A percentile compares a stretch with the other conserved stretches of the same genome.
Conservation (phyloP, 2,113 vertebrate genomes). For the Rousettus leschenaultii region DNA sequence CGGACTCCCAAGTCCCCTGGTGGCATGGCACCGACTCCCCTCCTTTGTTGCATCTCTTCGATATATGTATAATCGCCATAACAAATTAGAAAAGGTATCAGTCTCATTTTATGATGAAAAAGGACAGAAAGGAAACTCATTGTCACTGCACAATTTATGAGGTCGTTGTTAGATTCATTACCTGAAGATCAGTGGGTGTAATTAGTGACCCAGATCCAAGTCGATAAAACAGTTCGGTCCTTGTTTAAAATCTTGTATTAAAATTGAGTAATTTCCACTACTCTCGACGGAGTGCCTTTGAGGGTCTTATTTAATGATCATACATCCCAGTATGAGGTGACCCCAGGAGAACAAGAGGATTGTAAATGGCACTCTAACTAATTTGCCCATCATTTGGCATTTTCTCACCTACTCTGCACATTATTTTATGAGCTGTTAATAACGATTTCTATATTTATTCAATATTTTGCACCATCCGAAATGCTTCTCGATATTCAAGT, state of each 20-base stretch:
- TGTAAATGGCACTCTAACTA: slow-evolving; percentile 51
- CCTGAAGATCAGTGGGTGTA: slow-evolving; percentile 65
- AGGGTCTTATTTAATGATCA: slow-evolving; percentile 75
- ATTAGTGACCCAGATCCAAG: slow-evolving; percentile 74
- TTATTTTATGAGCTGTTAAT: background rate
- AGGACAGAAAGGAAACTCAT: slow-evolving; percentile 11
- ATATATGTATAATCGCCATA: slow-evolving; percentile 19
- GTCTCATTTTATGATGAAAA: slow-evolving; percentile 63
- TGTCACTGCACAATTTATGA: slow-evolving; percentile 66
- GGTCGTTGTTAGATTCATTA: slow-evolving; percentile 68
- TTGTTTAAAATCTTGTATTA: slow-evolving; percentile 76
- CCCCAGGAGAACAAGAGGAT: slow-evolving; percentile 41
- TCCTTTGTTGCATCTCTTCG: background rate
- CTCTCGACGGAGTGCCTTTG: slow-evolving; percentile 43
- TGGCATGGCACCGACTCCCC: too few relatives aligned
- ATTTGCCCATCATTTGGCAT: slow-evolving; percentile 34
- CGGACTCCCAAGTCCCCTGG: background rate
- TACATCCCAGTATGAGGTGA: slow-evolving; percentile 47
- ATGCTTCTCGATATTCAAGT: background rate
- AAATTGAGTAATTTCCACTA: slow-evolving; percentile 72
- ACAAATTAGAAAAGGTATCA: slow-evolving; percentile 31
- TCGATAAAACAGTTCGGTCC: slow-evolving; percentile 66
- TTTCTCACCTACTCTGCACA: slow-evolving; percentile 27
- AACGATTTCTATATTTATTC: background rate
- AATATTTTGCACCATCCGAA: background rate